A percentile compares a stretch with the other conserved stretches of the same genome.
Conservation (phyloP, 2,797 vertebrate genomes). For the Cryptoblepharus egeriae region DNA sequence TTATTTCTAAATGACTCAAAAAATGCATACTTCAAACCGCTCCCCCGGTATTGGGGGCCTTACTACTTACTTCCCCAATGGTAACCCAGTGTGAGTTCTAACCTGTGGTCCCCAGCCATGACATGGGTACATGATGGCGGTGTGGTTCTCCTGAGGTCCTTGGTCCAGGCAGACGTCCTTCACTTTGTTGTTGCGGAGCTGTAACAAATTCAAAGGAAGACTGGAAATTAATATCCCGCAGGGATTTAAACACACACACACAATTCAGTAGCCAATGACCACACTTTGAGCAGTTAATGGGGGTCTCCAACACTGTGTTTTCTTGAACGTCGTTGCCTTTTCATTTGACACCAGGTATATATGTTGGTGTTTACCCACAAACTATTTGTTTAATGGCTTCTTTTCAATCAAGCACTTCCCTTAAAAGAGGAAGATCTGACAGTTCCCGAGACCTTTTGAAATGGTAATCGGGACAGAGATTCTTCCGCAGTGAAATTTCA, state of each 20-base stretch:
- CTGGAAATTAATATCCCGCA: accelerated
- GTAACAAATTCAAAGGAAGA: slow-evolving; percentile 21
- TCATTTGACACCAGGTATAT: neutral
- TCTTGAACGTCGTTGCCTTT: neutral
- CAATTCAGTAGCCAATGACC: accelerated
- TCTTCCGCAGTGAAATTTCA: neutral
- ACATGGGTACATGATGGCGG: slow-evolving; percentile 92
- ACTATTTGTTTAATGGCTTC: neutral
- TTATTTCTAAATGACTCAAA: neutral
- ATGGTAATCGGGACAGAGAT: neutral
- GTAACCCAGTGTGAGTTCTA: slow-evolving; percentile 29
- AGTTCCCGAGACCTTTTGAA: neutral
- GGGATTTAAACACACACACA: neutral
- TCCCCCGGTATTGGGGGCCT: neutral
- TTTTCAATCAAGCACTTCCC: neutral
- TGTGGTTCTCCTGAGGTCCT: slow-evolving; percentile 93
- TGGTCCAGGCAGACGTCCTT: slow-evolving; percentile 95
- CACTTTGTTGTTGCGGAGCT: slow-evolving; percentile 93
- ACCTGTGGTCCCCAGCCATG: slow-evolving; percentile 97
- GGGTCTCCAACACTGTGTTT: neutral
- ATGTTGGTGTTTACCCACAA: neutral
- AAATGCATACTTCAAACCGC: neutral
- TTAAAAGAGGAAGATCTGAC: neutral
- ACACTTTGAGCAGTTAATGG: neutral
- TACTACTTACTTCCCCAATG: no score